Evolutionary conservation across 2,113 vertebrate species (phyloP), one percentile per base, ranked within the genome.

Genomic region (Regulus satrapa): DNA sequence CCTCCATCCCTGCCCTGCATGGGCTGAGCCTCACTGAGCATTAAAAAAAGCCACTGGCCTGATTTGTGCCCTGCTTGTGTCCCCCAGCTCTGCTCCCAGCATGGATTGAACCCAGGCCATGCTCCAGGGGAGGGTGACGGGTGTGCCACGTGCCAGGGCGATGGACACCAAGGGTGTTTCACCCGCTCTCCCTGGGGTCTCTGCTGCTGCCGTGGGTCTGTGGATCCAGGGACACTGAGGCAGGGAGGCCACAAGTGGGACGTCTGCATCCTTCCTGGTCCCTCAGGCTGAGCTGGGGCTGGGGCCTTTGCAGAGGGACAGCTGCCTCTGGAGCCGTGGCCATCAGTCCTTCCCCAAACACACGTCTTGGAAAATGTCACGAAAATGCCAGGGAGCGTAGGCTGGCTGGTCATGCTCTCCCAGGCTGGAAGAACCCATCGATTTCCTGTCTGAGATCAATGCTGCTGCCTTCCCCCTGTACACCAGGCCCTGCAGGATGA

Each of bases 371-470:
- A 38, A 96, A 97, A 97, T 97, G 95, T 96, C 97, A 96, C 0
- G 6, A 71, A 96, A 97, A 95, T 96, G 91, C 89, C 96, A 94
- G 68, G 71, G 63, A 91, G 51, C 1, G 5, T 8, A 6, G 46
- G 72, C 75, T 62, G 79, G 68, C 80, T 21, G 77, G 58, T 83
- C 11, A 1, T 2, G 11, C 48, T 89, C 66, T 71, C 73, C 46
- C 0, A 0, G 87, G 86, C 74, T 83, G 73, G 55, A 79, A 87
- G 67, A n/a, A 78, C 77, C 64, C 59, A 95, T 94, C 0, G 36
- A 94, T 96, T 79, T 79, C 8, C 77, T 61, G 85, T 31, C 91
- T 32, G 74, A 54, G 84, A 94, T 95, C 74, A 3, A 91, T 94
- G 85, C n/a, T 2, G 10, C 66, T 64, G 73, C 34, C 71, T 89